A percentile compares a stretch with the other conserved stretches of the same genome.
These are phyloP conservation scores for Athalia circularis DNA, from an alignment of 2,888 invertebrate species.

Conservation along the genomic window DNA sequence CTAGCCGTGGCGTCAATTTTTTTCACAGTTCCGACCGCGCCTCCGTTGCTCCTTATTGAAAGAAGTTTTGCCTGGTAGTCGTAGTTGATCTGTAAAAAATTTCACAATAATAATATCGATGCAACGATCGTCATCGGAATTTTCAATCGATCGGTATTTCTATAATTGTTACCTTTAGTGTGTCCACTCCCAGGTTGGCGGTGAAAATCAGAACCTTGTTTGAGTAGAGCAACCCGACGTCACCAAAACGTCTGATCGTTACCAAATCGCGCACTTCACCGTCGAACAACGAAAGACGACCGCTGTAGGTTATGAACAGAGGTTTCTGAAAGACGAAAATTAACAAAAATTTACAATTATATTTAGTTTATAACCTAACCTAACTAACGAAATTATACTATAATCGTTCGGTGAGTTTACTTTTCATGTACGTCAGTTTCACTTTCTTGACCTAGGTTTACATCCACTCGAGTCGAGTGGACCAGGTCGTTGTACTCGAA, in stretches of 20 bases:
- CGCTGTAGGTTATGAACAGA: constrained; percentile 30
- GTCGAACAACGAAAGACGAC: constrained; percentile 27
- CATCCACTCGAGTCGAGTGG: neutral
- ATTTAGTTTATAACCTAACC: too few relatives aligned
- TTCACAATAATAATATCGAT: neutral
- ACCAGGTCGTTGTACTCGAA: constrained; percentile 9
- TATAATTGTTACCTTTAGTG: constrained; percentile 57
- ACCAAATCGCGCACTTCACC: constrained; percentile 60
- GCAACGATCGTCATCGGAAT: neutral
- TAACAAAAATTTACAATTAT: neutral
- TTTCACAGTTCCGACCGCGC: neutral
- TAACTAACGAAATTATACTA: neutral
- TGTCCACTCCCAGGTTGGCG: constrained; percentile 57
- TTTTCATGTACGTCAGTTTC: neutral
- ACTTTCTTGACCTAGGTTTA: constrained; percentile 18
- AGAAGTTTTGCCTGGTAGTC: constrained; percentile 26
- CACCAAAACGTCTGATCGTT: constrained; percentile 54
- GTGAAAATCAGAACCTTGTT: constrained; percentile 53
- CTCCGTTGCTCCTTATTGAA: neutral
- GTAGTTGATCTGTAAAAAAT: constrained; percentile 1
- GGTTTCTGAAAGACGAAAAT: constrained; percentile 14
- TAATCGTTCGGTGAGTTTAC: neutral
- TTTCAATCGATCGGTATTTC: neutral
- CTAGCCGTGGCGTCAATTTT: neutral
- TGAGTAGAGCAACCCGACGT: constrained; percentile 53